phyloP scores from a whole-genome alignment of 2,888 invertebrate genomes.

The Oligia strigilis region DNA sequence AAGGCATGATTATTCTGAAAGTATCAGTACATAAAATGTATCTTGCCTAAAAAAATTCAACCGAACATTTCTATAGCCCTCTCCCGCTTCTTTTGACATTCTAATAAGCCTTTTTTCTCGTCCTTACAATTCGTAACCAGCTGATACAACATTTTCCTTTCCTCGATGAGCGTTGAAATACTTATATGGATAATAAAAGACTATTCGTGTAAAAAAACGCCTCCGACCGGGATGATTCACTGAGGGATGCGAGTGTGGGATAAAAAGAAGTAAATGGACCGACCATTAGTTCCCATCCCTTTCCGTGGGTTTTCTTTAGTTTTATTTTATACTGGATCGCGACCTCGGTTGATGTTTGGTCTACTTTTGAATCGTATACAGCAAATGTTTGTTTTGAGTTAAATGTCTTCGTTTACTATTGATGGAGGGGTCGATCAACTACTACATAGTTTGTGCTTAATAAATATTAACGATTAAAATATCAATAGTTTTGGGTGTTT shows the following conservation, averaged over 20 bases:
- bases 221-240: constrained; percentile 76
- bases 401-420: constrained; percentile 19
- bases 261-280: constrained; percentile 80
- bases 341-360: constrained; percentile 65
- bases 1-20: neutral
- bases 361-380: constrained; percentile 61
- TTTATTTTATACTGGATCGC: constrained; percentile 59
- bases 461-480: constrained; percentile 27
- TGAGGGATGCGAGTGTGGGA: constrained; percentile 74
- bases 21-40: constrained; percentile 30
- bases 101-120: constrained; percentile 55
- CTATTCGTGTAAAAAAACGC: constrained; percentile 71
- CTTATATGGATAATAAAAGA: constrained; percentile 72
- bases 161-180: constrained; percentile 62
- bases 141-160: constrained; percentile 61
- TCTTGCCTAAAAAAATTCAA: constrained; percentile 11
- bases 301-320: constrained; percentile 60
- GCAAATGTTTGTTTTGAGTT: constrained; percentile 38
- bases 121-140: constrained; percentile 54
- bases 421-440: constrained; percentile 12
- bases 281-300: constrained; percentile 79
- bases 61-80: constrained; percentile 22
- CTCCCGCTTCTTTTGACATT: constrained; percentile 36
- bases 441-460: constrained; percentile 18
- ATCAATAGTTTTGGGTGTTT: neutral